Evolutionary conservation across 2,888 invertebrate genomes (phyloP), one percentile per base, ranked within the genome.

Genomic region (Drosophila meridiana): DNA sequence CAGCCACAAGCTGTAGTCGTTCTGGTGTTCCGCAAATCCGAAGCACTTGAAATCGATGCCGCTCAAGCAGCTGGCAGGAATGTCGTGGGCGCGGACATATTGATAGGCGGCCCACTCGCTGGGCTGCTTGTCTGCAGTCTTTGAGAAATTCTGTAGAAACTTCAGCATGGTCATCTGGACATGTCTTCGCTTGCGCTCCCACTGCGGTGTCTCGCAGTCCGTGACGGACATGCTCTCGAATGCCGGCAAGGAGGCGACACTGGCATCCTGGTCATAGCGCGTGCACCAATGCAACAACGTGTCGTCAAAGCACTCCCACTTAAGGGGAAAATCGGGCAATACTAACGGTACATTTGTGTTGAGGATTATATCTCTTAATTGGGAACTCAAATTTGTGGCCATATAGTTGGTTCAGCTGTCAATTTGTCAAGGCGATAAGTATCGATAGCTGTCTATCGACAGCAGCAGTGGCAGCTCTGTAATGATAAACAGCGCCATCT

Each of bases 1-100:
- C 80, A 98, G 95, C 99, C 99, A 99, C 63, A 98, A 93, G 3
- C 97, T 97, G 57, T 96, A 96, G 79, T 97, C 96, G 71, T 97
- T 96, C 13, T 94, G 90, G 4, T 95, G 94, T 3, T 95, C 95
- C 13, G 94, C 92, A 91, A 96, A 96, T 0, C 98, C 98, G 92
- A 97, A 95, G 67, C 93, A 93, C 32, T 94, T 92, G 96, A 97
- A 98, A 69, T 94, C 91, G 28, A 96, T 93, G 73, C 90, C 92
- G 91, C 93, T 93, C 93, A 83, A 73, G 79, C 92, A 92, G 26
- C 61, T 68, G 0, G 45, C 28, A 4, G 92, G 93, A 3, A 92
- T 69, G 42, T 90, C 88, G 8, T 71, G 36, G 8, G 83, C 80
- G 14, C 90, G 83, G 38, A 91, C 88, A 42, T 93, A 93, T 62